Evolutionary conservation across 2,888 invertebrate species (phyloP), one percentile per base, ranked within the genome.

Genomic region (Caenorhabditis macrosperma): DNA sequence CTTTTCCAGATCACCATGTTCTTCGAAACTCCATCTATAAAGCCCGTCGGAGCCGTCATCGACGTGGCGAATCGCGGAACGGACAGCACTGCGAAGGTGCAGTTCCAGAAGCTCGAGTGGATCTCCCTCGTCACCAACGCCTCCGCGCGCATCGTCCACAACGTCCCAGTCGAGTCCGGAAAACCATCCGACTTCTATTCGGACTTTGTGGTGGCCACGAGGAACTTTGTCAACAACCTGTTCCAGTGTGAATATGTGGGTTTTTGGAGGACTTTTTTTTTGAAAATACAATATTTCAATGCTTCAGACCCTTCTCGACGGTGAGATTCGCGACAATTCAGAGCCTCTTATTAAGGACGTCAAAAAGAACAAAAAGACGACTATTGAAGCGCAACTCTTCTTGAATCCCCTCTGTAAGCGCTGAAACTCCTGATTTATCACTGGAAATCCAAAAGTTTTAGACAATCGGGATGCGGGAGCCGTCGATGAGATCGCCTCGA

Each of bases 291-390:
- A 38, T 9, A 12, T 38, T 38, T 38, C 15, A 3, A 3, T 5
- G 9, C 52, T 79, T 38, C 61, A 76, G 82, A 81, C 83, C 30
- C 74, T 85, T 17, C 71, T 85, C 12, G 81, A 84, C 55, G 83
- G 83, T 22, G 72, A 69, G 24, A 63, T 85, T n/a, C 69, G 83
- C 1, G 83, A 83, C 20, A 61, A 67, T n/a, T 63, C 64, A 15
- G 83, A 83, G 22, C 83, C 84, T 1, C 64, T 86, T 6, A 78
- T 86, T 28, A 83, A 84, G 41, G 84, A 86, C 64, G 63, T 81
- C 35, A 86, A 86, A 35, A 86, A 84, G 61, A 81, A 80, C 38
- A 86, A 85, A 50, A 78, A 81, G 57, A 82, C 74, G 24, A 78
- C 84, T 1, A 76, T 86, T 33, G 84, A 86, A 35, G 83, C 81